Percentiles rank a stretch among this genome's conserved stretches.
Evolutionary conservation across 2,888 invertebrate species (phyloP).

Genomic region (Perizoma affinitatum): DNA sequence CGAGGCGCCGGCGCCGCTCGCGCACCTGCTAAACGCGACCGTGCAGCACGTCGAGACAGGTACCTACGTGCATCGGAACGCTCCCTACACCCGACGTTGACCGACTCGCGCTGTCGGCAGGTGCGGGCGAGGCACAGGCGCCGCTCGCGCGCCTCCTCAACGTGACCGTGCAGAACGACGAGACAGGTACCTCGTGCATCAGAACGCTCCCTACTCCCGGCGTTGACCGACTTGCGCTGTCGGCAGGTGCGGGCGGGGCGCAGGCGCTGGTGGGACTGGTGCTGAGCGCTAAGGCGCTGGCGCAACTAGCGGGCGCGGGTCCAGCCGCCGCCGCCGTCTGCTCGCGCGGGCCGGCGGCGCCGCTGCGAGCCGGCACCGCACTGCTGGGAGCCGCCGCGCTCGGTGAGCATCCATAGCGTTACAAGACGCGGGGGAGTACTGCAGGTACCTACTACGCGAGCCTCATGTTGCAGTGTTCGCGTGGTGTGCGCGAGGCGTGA

Average conservation of each 20-base stretch:
- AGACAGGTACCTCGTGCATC: conserved; percentile 24
- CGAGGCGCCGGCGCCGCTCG: conserved; percentile 58
- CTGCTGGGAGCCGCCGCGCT: conserved; percentile 59
- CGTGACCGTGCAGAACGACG: conserved; percentile 54
- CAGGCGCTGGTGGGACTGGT: conserved; percentile 65
- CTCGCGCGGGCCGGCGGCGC: conserved; percentile 53
- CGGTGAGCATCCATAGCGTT: conserved; percentile 46
- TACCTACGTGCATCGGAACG: background rate
- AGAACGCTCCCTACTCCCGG: too few species aligned
- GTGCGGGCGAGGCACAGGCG: conserved; percentile 58
- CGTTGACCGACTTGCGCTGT: background rate
- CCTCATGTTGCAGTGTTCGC: conserved; percentile 24
- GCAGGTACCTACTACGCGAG: too few species aligned
- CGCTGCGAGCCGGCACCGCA: conserved; percentile 57
- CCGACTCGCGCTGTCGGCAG: conserved; percentile 14
- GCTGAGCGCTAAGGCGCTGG: conserved; percentile 68
- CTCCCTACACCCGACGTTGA: too few species aligned
- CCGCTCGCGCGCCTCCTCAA: conserved; percentile 67
- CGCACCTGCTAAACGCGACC: conserved; percentile 64
- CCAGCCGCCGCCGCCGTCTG: conserved; percentile 62
- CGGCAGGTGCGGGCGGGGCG: conserved; percentile 50
- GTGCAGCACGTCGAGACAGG: conserved; percentile 46
- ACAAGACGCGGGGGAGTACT: too few species aligned
- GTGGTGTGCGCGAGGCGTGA: conserved; percentile 25
- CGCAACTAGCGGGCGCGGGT: conserved; percentile 65